These are phyloP conservation scores for Thaumetopoea pityocampa DNA, from an alignment of 1,140 invertebrate genomes.

Conservation along the genomic window DNA sequence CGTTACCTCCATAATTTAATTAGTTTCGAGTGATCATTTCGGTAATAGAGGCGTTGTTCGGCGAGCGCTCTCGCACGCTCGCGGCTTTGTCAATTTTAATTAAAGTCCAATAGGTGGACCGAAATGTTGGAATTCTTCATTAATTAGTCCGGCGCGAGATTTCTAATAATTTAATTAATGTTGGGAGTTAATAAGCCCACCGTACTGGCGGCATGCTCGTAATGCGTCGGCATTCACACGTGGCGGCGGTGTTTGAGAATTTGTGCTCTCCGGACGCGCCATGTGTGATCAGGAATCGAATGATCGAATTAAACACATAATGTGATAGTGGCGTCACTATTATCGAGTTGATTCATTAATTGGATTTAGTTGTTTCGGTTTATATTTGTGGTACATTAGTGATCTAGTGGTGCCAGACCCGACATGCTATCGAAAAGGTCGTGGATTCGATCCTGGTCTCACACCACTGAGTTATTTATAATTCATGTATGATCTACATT, in stretches of 20 bases:
- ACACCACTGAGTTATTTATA: too few relatives aligned
- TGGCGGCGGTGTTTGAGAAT: too few relatives aligned
- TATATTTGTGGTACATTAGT: too few relatives aligned
- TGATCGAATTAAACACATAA: constrained; percentile 10
- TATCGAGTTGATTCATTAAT: too few relatives aligned
- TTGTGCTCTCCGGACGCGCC: too few relatives aligned
- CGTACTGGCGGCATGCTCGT: constrained; percentile 57
- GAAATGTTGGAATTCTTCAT: constrained; percentile 73
- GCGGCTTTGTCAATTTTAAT: constrained; percentile 74
- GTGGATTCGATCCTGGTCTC: too few relatives aligned
- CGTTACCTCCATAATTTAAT: constrained; percentile 74
- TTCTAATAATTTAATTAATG: constrained; percentile 75
- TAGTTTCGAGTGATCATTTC: constrained; percentile 73
- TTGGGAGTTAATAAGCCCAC: constrained; percentile 62
- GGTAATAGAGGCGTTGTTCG: constrained; percentile 73
- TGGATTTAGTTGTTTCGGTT: too few relatives aligned
- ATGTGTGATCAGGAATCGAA: too few relatives aligned
- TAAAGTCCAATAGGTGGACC: constrained; percentile 67
- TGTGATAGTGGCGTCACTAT: too few relatives aligned
- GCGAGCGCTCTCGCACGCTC: constrained; percentile 49
- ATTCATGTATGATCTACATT: too few relatives aligned
- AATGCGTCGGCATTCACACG: constrained; percentile 54
- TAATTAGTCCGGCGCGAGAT: constrained; percentile 69
- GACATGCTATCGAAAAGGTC: too few relatives aligned
- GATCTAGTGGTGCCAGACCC: too few relatives aligned